These are phyloP conservation scores for Aelia acuminata DNA, from an alignment of 2,888 invertebrate species.

Conservation along the genomic window DNA sequence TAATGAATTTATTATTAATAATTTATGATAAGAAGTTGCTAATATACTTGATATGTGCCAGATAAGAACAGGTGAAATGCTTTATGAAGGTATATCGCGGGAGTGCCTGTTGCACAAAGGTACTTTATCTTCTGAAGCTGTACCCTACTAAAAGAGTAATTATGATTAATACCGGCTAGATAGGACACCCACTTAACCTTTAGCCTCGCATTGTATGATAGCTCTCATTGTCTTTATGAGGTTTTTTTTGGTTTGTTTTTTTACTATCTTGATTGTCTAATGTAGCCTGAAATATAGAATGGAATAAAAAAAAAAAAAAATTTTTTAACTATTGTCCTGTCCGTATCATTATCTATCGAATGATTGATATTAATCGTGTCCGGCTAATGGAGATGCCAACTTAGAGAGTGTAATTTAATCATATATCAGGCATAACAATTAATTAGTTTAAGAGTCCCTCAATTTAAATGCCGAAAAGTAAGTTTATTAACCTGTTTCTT, in stretches of 20 bases:
- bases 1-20: background rate
- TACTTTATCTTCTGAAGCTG: background rate
- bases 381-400: background rate
- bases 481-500: too few relatives aligned
- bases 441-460: too few relatives aligned
- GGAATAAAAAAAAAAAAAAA: background rate
- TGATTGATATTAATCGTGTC: background rate
- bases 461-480: too few relatives aligned
- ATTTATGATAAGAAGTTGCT: background rate
- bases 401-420: background rate
- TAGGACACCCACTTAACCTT: background rate
- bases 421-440: background rate
- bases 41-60: background rate
- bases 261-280: background rate
- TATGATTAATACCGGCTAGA: background rate
- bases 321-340: background rate
- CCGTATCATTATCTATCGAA: background rate
- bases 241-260: background rate
- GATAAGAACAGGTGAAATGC: background rate
- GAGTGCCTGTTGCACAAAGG: slow-evolving; percentile 5
- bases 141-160: background rate
- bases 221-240: background rate
- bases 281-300: background rate
- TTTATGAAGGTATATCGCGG: background rate
- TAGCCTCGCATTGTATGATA: background rate